Percentiles rank a stretch among this genome's conserved stretches.
Evolutionary conservation across 2,797 vertebrate genomes (phyloP).

Genomic region (Hybognathus amarus): DNA sequence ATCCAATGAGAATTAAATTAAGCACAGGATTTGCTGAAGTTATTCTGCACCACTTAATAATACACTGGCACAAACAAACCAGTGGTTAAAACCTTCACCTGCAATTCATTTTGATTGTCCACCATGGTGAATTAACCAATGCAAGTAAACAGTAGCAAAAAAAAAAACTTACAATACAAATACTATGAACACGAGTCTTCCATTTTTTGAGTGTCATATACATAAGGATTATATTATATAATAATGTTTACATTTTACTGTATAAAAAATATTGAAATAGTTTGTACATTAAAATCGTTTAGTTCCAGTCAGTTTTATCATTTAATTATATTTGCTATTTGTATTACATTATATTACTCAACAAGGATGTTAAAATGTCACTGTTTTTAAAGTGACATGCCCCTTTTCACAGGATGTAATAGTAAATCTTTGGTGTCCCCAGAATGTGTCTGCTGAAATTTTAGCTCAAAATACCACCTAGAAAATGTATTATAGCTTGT

Average conservation of each 20-base stretch:
- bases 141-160: not conserved
- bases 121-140: slow-evolving; percentile 6
- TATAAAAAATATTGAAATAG: no score
- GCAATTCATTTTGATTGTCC: not conserved
- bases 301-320: no score
- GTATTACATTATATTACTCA: no score
- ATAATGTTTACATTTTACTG: not conserved
- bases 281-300: no score
- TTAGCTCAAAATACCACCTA: no score
- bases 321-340: no score
- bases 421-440: no score
- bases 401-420: no score
- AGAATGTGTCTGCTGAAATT: no score
- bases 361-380: no score
- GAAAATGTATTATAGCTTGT: no score
- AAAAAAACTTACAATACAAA: not conserved
- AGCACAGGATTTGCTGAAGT: not conserved
- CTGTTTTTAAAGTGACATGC: no score
- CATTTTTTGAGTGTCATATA: not conserved
- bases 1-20: slow-evolving; percentile 6
- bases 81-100: slow-evolving; percentile 36
- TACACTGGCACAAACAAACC: slow-evolving; percentile 9
- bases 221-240: not conserved
- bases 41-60: slow-evolving; percentile 29
- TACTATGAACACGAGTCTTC: not conserved